A percentile compares a stretch with the other conserved stretches of the same genome.
These are phyloP conservation scores for Micromesistius poutassou DNA, from an alignment of 2,797 vertebrate species.

Conservation along the genomic window DNA sequence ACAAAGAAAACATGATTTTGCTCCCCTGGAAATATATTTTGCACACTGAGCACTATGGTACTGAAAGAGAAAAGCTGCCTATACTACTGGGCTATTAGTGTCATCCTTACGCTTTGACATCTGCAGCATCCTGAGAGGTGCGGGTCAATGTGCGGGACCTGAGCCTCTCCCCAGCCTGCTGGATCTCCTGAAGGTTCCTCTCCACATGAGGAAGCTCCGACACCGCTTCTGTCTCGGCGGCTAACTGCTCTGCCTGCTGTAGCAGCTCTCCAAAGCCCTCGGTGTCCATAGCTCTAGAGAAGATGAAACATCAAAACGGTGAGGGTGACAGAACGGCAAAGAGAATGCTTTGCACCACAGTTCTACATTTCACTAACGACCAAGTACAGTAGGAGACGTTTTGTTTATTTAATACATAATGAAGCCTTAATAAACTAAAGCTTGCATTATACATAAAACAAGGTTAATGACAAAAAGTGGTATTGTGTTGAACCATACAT, in stretches of 20 bases:
- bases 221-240: slow-evolving; percentile 93
- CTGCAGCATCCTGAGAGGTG: slow-evolving; percentile 92
- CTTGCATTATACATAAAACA: not conserved
- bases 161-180: slow-evolving; percentile 92
- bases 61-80: not conserved
- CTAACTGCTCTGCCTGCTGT: slow-evolving; percentile 96
- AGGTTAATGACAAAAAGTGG: not conserved
- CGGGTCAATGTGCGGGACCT: slow-evolving; percentile 91
- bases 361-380: not conserved
- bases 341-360: not conserved
- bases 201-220: slow-evolving; percentile 94
- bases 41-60: not conserved
- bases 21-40: not conserved
- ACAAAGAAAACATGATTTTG: not conserved
- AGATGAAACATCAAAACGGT: not conserved
- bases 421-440: not conserved
- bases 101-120: slow-evolving; percentile 93
- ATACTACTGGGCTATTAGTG: not conserved
- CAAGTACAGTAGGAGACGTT: not conserved
- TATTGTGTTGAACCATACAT: not conserved
- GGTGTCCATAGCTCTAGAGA: slow-evolving; percentile 77
- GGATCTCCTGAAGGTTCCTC: slow-evolving; percentile 94
- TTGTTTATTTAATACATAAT: not conserved
- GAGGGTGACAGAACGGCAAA: no score
- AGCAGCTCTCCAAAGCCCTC: slow-evolving; percentile 96